Percentiles rank a stretch among this genome's conserved stretches.
Conservation (phyloP, 2,797 vertebrate species). For the Geotrypetes seraphini region DNA sequence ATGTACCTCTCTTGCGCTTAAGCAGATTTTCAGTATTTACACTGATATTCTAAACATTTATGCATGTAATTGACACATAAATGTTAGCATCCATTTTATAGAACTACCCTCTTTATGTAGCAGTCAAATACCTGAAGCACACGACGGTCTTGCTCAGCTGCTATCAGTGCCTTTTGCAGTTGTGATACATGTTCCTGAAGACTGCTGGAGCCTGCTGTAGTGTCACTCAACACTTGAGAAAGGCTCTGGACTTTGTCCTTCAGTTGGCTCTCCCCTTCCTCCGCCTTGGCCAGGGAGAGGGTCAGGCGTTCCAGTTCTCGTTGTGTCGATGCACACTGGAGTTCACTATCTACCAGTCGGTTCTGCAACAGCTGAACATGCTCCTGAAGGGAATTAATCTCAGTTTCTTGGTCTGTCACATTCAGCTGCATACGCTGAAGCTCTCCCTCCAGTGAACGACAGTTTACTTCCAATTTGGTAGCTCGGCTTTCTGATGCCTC, state of each 20-base stretch:
- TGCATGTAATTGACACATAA: too few species aligned
- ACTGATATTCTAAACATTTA: too few species aligned
- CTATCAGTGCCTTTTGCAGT: slow-evolving; percentile 52
- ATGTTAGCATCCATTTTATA: too few species aligned
- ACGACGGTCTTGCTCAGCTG: slow-evolving; percentile 57
- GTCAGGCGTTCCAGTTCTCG: slow-evolving; percentile 44
- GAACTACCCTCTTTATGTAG: too few species aligned
- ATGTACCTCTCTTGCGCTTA: too few species aligned
- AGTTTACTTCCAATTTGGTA: slow-evolving; percentile 47
- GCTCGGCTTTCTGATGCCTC: slow-evolving; percentile 47
- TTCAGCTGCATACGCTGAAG: slow-evolving; percentile 50
- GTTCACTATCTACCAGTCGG: slow-evolving; percentile 56
- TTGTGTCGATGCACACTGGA: slow-evolving; percentile 29
- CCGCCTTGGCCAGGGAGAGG: slow-evolving; percentile 41
- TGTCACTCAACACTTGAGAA: slow-evolving; percentile 41
- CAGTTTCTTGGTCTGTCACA: slow-evolving; percentile 47
- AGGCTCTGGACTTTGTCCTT: slow-evolving; percentile 54
- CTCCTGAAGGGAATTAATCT: slow-evolving; percentile 44
- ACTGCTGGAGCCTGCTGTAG: slow-evolving; percentile 25
- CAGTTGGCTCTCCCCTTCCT: slow-evolving; percentile 55
- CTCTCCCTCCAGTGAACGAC: slow-evolving; percentile 54
- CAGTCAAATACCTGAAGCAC: slow-evolving; percentile 54
- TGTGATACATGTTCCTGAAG: slow-evolving; percentile 53
- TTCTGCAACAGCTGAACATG: slow-evolving; percentile 40
- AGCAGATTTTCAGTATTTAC: too few species aligned